phyloP scores from a whole-genome alignment of 2,888 invertebrate genomes.

The Rhingia campestris region DNA sequence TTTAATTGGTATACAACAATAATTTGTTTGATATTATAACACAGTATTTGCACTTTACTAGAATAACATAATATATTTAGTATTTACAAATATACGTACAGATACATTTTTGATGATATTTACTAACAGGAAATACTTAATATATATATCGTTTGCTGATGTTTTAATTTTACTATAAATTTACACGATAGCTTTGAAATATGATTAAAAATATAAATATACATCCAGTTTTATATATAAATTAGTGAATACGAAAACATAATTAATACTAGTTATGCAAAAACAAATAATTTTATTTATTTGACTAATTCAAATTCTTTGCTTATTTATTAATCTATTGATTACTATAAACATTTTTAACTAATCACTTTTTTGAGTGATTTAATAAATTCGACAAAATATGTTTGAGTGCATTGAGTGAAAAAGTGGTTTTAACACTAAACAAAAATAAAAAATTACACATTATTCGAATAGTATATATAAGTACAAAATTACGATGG shows the following conservation, averaged over 20 bases:
- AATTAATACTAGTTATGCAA: neutral
- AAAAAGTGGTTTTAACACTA: conserved; percentile 22
- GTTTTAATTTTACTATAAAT: conserved; percentile 15
- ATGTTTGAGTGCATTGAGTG: conserved; percentile 36
- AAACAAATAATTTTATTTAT: neutral
- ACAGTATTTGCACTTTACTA: conserved; percentile 55
- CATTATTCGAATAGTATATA: conserved; percentile 4
- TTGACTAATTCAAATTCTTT: conserved; percentile 17
- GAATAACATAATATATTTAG: conserved; percentile 3
- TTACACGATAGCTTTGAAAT: conserved; percentile 16
- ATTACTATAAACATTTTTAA: conserved; percentile 20
- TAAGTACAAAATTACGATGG: conserved; percentile 31
- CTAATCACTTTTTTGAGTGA: conserved; percentile 19
- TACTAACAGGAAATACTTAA: conserved; percentile 25
- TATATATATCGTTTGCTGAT: conserved; percentile 13
- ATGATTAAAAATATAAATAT: conserved; percentile 33
- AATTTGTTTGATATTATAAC: conserved; percentile 54
- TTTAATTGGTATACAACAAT: conserved; percentile 46
- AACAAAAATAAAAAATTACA: conserved; percentile 6
- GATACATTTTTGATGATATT: conserved; percentile 8
- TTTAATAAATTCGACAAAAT: conserved; percentile 50
- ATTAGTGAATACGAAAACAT: conserved; percentile 7
- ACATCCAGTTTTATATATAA: conserved; percentile 16
- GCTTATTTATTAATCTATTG: conserved; percentile 8
- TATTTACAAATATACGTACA: conserved; percentile 45